Base-by-base conservation (phyloP, 2,888 invertebrate genomes). In the Vesta saturnalis region DNA sequence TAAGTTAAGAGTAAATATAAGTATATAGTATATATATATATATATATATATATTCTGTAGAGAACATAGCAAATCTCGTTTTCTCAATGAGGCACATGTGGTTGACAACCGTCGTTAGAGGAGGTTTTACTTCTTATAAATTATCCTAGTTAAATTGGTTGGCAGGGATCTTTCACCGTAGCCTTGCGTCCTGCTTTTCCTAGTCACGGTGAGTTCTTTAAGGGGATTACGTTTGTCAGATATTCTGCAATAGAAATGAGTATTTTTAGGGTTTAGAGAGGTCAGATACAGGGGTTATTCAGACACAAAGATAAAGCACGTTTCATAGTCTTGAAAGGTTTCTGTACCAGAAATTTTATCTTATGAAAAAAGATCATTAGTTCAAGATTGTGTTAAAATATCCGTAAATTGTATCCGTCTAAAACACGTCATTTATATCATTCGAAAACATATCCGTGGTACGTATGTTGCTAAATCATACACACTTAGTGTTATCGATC, bases 381-480 rank as follows among this genome's bases (percentile, higher is more conserved):
- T 58, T 21, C 43, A 58, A 39, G 58, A 47, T 35, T 59, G 64
- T 74, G 49, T 3, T 75, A 73, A 76, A 76, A 76, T 76, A 74
- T 72, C 72, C 72, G 73, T 74, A 76, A 77, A 73, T 70, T 75
- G 76, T 73, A 75, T 71, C 76, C 76, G 73, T 75, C 76, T 74
- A 76, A 77, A 77, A 77, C 77, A 76, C 74, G 74, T 76, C 78
- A 76, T 78, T 77, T 77, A 76, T 78, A 76, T 78, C 73, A 74
- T 74, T 75, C 73, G 72, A 70, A 70, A 71, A 76, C 76, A 75
- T 76, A 77, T 77, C 75, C 75, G 74, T 72, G 72, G 69, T 67
- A 63, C 70, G 74, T 73, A 60, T 46, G 61, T 70, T 72, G 67
- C 70, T 76, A 76, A 74, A 75, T 74, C 76, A 76, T 73, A 72